Evolutionary conservation across 2,797 vertebrate genomes (phyloP).

Genomic region (Enteromius trimaculatus): DNA sequence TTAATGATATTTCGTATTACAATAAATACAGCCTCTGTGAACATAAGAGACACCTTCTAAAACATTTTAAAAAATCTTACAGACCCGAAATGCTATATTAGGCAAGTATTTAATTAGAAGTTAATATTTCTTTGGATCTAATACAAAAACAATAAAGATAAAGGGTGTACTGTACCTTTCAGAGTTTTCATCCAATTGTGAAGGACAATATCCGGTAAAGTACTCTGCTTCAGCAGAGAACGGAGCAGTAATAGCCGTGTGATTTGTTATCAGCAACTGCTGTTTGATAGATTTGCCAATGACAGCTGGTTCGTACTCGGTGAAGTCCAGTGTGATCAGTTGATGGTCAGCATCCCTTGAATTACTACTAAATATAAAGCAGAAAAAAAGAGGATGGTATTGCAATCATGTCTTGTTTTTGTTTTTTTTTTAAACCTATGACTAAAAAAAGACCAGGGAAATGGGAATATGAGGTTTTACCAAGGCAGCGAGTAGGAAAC

Average conservation of each 20-base stretch:
- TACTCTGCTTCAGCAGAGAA: conserved; percentile 81
- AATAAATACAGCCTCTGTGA: background rate
- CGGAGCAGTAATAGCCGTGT: conserved; percentile 78
- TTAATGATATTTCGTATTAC: background rate
- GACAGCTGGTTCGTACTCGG: conserved; percentile 71
- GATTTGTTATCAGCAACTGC: conserved; percentile 85
- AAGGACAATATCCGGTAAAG: conserved; percentile 73
- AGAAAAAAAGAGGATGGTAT: conserved; percentile 1
- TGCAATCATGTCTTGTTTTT: background rate
- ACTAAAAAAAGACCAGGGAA: background rate
- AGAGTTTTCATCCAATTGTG: conserved; percentile 50
- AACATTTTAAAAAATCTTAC: background rate
- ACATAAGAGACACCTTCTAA: background rate
- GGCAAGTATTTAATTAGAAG: background rate
- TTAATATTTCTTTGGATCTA: background rate
- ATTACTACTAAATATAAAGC: conserved; percentile 62
- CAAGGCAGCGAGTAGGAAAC: conserved; percentile 78
- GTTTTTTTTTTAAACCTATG: background rate
- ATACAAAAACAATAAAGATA: background rate
- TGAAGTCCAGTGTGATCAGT: conserved; percentile 81
- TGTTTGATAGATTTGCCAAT: conserved; percentile 72
- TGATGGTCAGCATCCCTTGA: conserved; percentile 22
- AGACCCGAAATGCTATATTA: background rate
- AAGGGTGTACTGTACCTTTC: conserved; percentile 62
- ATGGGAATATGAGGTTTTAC: conserved; percentile 58